Base-by-base conservation (phyloP, 2,113 vertebrate species). In the Tetraodon nigroviridis region DNA sequence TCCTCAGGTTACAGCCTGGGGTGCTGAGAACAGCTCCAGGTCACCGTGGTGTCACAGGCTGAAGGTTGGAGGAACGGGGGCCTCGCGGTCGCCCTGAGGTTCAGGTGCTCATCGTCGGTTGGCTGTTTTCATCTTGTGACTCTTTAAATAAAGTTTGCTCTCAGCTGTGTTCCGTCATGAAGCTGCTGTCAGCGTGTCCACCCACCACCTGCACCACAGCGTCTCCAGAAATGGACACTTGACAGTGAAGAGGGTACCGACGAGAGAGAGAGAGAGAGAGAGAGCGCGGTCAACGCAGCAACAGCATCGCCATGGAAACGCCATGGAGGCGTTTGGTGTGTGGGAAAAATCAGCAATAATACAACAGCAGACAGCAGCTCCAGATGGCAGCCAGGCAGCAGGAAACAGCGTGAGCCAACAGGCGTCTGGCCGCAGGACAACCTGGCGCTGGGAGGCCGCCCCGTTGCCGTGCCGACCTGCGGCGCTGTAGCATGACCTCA, bases 301-400 rank as follows among this genome's bases (percentile, higher is more conserved):
- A 85, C 72, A 78, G 82, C 81, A 86, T 87, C 73, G 80, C 87
- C 85, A 88, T 88, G 85, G 87, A 84, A 88, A 88, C 85, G 40
- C 71, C 75, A 82, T 79, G 85, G 80, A 86, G 83, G 87, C 84
- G 83, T 83, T 82, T 15, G 75, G 74, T 81, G 82, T 79, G 82
- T 69, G 81, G 79, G 69, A 55, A 73, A 79, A 8, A 71, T 76
- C 71, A 81, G 80, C 76, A 83, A 80, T 81, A 74, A 78, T 72
- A 79, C 67, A 72, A 80, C 73, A 82, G 69, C 63, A 76, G 75
- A 71, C 53, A 52, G 64, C 67, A 79, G 71, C 62, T 55, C 73
- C 77, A 83, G 73, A 79, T 73, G 74, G 76, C 55, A 78, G 67
- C 77, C 56, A 73, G 60, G 64, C 69, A 75, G 40, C 58, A 64